Percentiles rank a stretch among this genome's conserved stretches.
Conservation (phyloP, 2,797 vertebrate species). For the Gymnothorax javanicus region DNA sequence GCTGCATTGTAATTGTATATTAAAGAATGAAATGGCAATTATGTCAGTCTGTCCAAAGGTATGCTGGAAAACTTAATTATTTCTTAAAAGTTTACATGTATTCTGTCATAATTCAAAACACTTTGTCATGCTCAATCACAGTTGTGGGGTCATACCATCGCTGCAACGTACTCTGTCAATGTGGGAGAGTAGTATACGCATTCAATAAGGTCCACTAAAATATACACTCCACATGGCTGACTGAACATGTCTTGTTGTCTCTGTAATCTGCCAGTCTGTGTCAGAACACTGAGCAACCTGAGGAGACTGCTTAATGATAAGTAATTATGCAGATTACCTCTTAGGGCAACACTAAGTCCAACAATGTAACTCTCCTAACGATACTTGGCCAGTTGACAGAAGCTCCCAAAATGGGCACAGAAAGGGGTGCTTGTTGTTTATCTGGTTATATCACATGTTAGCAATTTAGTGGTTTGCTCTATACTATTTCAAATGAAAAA, state of each 20-base stretch:
- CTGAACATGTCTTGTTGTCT: background rate
- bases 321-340: background rate
- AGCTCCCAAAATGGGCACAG: background rate
- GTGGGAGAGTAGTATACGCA: background rate
- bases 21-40: slow-evolving; percentile 14
- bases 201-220: background rate
- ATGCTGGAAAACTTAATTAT: background rate
- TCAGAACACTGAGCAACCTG: background rate
- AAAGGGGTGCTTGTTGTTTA: background rate
- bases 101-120: background rate
- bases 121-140: background rate
- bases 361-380: background rate
- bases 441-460: background rate
- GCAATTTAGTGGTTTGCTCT: background rate
- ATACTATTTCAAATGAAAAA: background rate
- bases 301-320: background rate
- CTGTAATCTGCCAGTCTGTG: background rate
- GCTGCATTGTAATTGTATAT: slow-evolving; percentile 11
- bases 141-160: background rate
- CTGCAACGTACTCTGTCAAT: background rate
- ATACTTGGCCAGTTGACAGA: background rate
- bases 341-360: background rate
- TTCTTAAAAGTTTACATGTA: background rate
- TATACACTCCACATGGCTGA: background rate
- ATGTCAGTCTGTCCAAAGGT: background rate